Conservation (phyloP, 2,113 vertebrate species). For the Origma solitaria region DNA sequence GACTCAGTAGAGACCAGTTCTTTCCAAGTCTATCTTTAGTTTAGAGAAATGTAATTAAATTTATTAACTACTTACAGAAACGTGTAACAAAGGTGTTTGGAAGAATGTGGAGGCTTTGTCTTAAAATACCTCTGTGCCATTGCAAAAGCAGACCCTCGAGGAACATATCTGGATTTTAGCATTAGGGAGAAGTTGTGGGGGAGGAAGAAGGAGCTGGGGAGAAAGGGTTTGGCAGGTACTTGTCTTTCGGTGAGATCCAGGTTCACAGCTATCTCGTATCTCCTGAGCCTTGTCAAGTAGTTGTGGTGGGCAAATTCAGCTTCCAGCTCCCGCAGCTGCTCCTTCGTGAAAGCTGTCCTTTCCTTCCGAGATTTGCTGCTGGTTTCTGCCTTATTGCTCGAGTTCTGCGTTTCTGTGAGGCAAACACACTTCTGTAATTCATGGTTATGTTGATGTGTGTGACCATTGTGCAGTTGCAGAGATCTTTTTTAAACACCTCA, state of each 20-base stretch:
- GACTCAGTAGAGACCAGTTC: background rate
- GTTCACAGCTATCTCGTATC: slow-evolving; percentile 97
- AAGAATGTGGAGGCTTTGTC: background rate
- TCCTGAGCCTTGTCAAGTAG: slow-evolving; percentile 92
- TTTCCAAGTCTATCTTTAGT: background rate
- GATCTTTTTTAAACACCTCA: accelerated
- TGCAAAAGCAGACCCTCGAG: background rate
- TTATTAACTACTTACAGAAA: background rate
- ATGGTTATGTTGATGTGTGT: background rate
- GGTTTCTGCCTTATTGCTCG: slow-evolving; percentile 74
- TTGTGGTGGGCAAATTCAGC: slow-evolving; percentile 96
- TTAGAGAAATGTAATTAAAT: background rate
- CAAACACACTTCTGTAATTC: background rate
- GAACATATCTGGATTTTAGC: background rate
- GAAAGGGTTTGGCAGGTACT: slow-evolving; percentile 61
- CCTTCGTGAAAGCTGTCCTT: slow-evolving; percentile 94
- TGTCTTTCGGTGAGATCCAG: slow-evolving; percentile 96
- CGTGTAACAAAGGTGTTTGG: background rate
- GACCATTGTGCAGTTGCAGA: background rate
- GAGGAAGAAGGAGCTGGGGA: background rate
- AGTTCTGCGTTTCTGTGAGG: slow-evolving; percentile 77
- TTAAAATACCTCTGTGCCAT: background rate
- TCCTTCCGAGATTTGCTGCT: slow-evolving; percentile 90
- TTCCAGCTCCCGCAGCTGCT: slow-evolving; percentile 92
- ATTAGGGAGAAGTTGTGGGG: background rate